Conservation (phyloP, 2,113 vertebrate genomes). For the Triplophysa tibetana region DNA sequence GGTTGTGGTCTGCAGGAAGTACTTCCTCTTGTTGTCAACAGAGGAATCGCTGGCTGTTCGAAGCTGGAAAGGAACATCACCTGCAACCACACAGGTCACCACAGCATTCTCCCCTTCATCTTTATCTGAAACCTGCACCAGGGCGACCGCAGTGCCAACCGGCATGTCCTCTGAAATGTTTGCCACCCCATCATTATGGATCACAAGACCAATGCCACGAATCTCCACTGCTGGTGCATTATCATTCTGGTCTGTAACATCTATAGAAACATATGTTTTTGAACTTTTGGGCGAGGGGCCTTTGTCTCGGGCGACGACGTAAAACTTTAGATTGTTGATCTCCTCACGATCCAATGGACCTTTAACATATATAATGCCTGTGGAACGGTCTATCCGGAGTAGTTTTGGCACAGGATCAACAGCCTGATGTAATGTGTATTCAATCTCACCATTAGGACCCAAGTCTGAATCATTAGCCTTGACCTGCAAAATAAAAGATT, state of each 20-base stretch:
- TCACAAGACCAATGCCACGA: slow-evolving; percentile 92
- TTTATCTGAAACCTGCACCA: slow-evolving; percentile 97
- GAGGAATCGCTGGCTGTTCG: slow-evolving; percentile 91
- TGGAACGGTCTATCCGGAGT: slow-evolving; percentile 86
- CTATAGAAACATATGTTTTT: slow-evolving; percentile 90
- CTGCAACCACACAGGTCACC: slow-evolving; percentile 96
- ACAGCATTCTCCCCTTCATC: slow-evolving; percentile 95
- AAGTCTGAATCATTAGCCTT: slow-evolving; percentile 96
- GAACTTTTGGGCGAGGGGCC: slow-evolving; percentile 93
- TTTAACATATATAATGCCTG: slow-evolving; percentile 92
- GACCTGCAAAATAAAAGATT: slow-evolving; percentile 75
- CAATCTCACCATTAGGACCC: slow-evolving; percentile 93
- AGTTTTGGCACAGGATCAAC: slow-evolving; percentile 88
- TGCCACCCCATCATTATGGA: slow-evolving; percentile 92
- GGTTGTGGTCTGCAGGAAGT: slow-evolving; percentile 97
- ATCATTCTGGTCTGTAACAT: slow-evolving; percentile 96
- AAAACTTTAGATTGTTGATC: slow-evolving; percentile 87
- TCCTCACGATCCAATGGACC: slow-evolving; percentile 93
- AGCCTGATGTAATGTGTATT: slow-evolving; percentile 95
- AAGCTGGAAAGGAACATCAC: slow-evolving; percentile 93
- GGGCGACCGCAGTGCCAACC: slow-evolving; percentile 90
- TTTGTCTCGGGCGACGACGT: slow-evolving; percentile 90
- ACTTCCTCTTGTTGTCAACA: slow-evolving; percentile 96
- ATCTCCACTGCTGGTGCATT: slow-evolving; percentile 96
- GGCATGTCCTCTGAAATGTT: slow-evolving; percentile 97